Base-by-base conservation (phyloP, 1,140 invertebrate species). In the Philotrypesis tridentata region DNA sequence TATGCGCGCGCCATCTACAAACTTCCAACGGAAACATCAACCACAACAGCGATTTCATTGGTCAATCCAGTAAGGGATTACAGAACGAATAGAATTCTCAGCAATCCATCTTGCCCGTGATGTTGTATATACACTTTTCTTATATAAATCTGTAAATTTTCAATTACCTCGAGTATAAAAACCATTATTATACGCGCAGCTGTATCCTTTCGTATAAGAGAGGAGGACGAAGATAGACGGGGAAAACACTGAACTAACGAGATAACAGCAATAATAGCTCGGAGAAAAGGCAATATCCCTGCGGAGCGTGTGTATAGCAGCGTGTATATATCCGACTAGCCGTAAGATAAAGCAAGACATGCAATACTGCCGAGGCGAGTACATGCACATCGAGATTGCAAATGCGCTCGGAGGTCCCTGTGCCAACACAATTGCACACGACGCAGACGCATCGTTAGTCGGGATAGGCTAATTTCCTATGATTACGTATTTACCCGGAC, bases 401-500 rank as follows among this genome's bases (percentile, higher is more conserved):
- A 65, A 65, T 27, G 25, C 63, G 27, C 63, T 65, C 63, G 25
- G 61, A 65, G 25, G 25, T 65, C 25, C n/a, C 63, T 65, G 7
- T 65, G 14, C 12, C 27, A 65, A 65, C 25, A 29, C 63, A 29
- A 65, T 29, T 25, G 23, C 63, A 14, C 48, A 14, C 48, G 21
- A 55, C 21, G 48, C 48, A 55, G 48, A n/a, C n/a, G 29, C 29
- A 33, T 75, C 27, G 31, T 27, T 67, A 63, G 55, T n/a, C 33
- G 23, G 48, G 33, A 63, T 76, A 76, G 31, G 31, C 27, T 40
- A 27, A 25, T 77, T 67, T 77, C 14, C 61, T 25, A 27, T 43
- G n/a, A 60, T 77, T 63, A 67, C n/a, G 74, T 65, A 67, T 67
- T 40, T 43, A 25, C 29, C 11, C 48, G n/a, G 31, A 75, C n/a